Base-by-base conservation (phyloP, 2,888 invertebrate genomes). In the Baronia brevicornis region DNA sequence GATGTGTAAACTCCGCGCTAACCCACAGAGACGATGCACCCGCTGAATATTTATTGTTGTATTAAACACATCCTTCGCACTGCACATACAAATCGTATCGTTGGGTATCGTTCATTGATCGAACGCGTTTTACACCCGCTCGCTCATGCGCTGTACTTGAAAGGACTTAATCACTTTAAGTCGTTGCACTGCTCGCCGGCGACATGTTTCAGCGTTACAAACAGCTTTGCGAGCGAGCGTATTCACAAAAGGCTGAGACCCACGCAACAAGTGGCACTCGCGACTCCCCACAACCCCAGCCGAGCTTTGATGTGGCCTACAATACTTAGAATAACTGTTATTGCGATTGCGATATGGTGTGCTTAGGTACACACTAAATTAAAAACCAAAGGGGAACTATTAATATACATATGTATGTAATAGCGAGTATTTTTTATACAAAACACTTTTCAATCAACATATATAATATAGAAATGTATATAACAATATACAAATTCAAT, bases 201-300 rank as follows among this genome's bases (percentile, higher is more conserved):
- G 51, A 59, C 46, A 51, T 42, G 59, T 60, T 55, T 43, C 45
- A 29, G 44, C 37, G 51, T 60, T 49, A 65, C 67, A 68, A 70
- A 69, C n/a, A n/a, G n/a, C n/a, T n/a, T 65, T 66, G 66, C 64
- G 63, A 53, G 58, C 51, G 48, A 48, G n/a, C 46, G 48, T 48
- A 54, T 68, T 64, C 59, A 56, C 57, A 71, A 67, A 62, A 63
- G 38, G 36, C 53, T 44, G 47, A 54, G 54, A 63, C 74, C 72
- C 66, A 77, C 71, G 71, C 71, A 72, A 67, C 73, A 67, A 72
- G 69, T 68, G 66, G 64, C 63, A 65, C 60, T 67, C 60, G 55
- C 47, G 54, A 49, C 43, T 45, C 50, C 45, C 47, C 45, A 52
- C 57, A 51, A 46, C 41, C 39, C 36, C 37, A 21, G 28, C 20